A percentile compares a stretch with the other conserved stretches of the same genome.
Evolutionary conservation across 2,888 invertebrate species (phyloP).

Genomic region (Dromius quadrimaculatus): DNA sequence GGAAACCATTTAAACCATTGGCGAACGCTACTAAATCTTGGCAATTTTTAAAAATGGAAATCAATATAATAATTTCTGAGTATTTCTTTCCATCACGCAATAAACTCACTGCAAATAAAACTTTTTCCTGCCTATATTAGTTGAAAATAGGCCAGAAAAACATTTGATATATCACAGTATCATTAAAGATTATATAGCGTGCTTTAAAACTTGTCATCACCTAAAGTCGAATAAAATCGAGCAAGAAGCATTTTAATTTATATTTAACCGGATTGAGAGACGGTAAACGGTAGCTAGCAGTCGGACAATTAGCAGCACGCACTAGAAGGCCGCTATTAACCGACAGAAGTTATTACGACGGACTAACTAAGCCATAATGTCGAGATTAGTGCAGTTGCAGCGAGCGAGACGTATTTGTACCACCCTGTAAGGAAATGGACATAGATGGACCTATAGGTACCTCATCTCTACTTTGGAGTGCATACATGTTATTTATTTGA

Average conservation of each 20-base stretch:
- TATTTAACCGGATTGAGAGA: slow-evolving; percentile 26
- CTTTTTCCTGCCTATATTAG: slow-evolving; percentile 19
- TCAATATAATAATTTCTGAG: slow-evolving; percentile 1
- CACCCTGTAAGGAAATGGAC: slow-evolving; percentile 3
- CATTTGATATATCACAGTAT: not conserved
- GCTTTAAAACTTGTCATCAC: slow-evolving; percentile 44
- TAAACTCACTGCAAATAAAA: not conserved
- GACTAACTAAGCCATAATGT: slow-evolving; percentile 10
- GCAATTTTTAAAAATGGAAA: slow-evolving; percentile 12
- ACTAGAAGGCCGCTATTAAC: slow-evolving; percentile 29
- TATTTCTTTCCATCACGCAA: slow-evolving; percentile 1
- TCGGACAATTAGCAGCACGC: slow-evolving; percentile 45
- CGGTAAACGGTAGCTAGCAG: slow-evolving; percentile 23
- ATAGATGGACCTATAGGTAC: not conserved
- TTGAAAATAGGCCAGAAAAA: slow-evolving; percentile 30
- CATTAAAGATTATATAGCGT: slow-evolving; percentile 20
- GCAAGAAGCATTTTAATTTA: slow-evolving; percentile 35
- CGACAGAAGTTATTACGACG: slow-evolving; percentile 42
- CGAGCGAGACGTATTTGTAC: not conserved
- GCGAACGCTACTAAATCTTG: too few species aligned
- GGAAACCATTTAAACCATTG: too few species aligned
- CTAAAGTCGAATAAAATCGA: slow-evolving; percentile 14
- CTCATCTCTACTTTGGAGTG: not conserved
- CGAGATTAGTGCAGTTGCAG: slow-evolving; percentile 4
- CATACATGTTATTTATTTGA: not conserved